Evolutionary conservation across 2,888 invertebrate species (phyloP).

Genomic region (Parascotia fuliginaria): DNA sequence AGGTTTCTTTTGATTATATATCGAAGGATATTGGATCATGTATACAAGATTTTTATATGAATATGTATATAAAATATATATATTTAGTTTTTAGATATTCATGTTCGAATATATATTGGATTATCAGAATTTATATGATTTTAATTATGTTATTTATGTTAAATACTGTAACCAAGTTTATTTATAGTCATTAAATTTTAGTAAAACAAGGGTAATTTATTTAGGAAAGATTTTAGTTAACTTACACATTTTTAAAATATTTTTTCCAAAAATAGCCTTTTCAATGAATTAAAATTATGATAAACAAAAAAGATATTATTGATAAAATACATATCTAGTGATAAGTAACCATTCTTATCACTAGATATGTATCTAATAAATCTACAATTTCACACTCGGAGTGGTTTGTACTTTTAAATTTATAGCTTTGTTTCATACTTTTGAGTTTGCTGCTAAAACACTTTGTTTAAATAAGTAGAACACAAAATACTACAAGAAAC

Average conservation of each 20-base stretch:
- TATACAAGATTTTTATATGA: background rate
- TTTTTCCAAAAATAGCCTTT: background rate
- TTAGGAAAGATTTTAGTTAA: background rate
- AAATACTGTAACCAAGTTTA: too few relatives aligned
- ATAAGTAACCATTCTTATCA: too few relatives aligned
- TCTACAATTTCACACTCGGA: too few relatives aligned
- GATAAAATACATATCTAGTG: too few relatives aligned
- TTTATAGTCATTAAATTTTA: background rate
- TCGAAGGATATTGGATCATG: slow-evolving; percentile 4
- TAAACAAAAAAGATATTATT: too few relatives aligned
- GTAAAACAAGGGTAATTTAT: background rate
- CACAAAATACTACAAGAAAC: background rate
- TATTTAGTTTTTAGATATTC: background rate
- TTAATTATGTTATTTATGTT: too few relatives aligned
- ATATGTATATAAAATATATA: slow-evolving; percentile 5
- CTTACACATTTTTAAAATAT: background rate
- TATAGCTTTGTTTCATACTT: too few relatives aligned
- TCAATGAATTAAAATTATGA: too few relatives aligned
- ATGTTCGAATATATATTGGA: background rate
- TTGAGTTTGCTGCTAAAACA: too few relatives aligned
- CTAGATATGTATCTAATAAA: too few relatives aligned
- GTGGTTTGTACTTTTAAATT: too few relatives aligned
- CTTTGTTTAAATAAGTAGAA: background rate
- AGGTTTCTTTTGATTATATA: slow-evolving; percentile 19
- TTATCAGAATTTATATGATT: background rate